Conservation (phyloP, 2,888 invertebrate genomes). For the Brachycybe producta region DNA sequence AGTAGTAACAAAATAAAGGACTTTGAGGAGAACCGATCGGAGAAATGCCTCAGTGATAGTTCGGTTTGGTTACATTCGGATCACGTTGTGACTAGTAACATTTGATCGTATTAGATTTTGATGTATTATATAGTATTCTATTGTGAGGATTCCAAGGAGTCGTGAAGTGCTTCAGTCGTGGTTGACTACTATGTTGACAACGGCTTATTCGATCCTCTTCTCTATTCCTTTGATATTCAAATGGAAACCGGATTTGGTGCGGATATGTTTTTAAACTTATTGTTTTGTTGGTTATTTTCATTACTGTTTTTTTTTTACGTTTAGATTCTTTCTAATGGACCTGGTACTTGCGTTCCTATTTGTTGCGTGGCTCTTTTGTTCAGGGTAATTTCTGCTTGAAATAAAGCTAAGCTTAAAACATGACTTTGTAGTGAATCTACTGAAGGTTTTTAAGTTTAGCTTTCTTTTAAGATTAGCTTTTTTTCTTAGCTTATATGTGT, state of each 20-base stretch:
- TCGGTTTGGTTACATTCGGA: no score
- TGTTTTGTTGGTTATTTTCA: no score
- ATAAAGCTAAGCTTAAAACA: not conserved
- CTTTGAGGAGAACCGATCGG: conserved; percentile 27
- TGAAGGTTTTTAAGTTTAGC: no score
- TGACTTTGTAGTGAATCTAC: no score
- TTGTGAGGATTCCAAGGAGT: conserved; percentile 62
- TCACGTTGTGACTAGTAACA: conserved; percentile 13
- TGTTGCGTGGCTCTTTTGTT: conserved; percentile 63
- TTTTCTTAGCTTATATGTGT: not conserved
- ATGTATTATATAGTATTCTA: conserved; percentile 23
- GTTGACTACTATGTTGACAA: conserved; percentile 61
- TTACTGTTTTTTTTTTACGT: no score
- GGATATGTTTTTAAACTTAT: no score
- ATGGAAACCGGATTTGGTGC: conserved; percentile 58
- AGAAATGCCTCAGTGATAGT: not conserved
- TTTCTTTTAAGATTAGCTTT: not conserved
- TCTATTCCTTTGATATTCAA: conserved; percentile 54
- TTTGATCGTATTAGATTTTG: conserved; percentile 23
- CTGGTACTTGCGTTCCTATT: conserved; percentile 89
- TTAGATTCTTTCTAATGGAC: conserved; percentile 76
- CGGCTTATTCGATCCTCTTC: conserved; percentile 53
- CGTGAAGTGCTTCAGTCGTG: conserved; percentile 79
- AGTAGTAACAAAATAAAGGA: conserved; percentile 52
- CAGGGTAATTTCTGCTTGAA: conserved; percentile 41